Evolutionary conservation across 2,113 vertebrate species (phyloP).

Genomic region (Eudyptes chrysolophus): DNA sequence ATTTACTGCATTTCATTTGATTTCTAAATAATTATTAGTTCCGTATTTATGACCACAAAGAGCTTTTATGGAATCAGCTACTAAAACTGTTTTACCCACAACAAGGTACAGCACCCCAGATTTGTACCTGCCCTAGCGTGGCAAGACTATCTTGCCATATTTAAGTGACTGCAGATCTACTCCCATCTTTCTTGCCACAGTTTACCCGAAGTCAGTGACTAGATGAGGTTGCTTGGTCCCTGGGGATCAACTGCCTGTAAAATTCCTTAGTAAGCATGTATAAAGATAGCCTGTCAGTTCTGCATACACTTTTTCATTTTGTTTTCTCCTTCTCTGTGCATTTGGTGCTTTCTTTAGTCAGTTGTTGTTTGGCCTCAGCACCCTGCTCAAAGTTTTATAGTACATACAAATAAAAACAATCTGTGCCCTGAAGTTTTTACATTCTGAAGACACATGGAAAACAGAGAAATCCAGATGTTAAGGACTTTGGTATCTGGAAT

Average conservation of each 20-base stretch:
- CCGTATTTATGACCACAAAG: neutral
- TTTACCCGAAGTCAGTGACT: neutral
- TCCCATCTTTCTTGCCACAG: neutral
- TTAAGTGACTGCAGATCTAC: neutral
- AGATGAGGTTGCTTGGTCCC: neutral
- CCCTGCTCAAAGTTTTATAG: neutral
- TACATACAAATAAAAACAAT: neutral
- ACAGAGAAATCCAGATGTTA: neutral
- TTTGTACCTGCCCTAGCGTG: neutral
- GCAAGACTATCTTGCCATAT: neutral
- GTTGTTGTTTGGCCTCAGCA: neutral
- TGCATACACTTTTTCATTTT: neutral
- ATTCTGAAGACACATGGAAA: neutral
- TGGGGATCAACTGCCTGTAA: neutral
- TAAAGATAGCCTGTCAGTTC: neutral
- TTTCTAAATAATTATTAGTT: neutral
- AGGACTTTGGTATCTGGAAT: neutral
- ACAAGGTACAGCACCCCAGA: neutral
- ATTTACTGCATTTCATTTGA: neutral
- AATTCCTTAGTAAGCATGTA: neutral
- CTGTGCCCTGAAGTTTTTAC: neutral
- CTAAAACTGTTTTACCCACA: neutral
- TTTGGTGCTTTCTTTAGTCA: neutral
- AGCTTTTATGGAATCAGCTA: neutral
- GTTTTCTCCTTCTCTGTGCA: neutral